Conservation (phyloP, 2,888 invertebrate genomes). For the Catocala fraxini region DNA sequence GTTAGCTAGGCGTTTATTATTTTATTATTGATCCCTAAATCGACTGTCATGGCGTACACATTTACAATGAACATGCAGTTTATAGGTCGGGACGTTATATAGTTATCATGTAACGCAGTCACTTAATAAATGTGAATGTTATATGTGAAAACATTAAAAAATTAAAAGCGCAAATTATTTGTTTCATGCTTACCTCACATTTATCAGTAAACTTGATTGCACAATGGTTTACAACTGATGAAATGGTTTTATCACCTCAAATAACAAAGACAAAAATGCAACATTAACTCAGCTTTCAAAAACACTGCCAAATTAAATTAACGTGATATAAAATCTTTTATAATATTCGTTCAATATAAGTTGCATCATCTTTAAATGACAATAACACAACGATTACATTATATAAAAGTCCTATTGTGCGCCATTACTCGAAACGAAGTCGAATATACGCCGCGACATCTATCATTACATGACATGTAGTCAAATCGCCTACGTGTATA, state of each 20-base stretch:
- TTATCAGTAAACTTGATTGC: too few species aligned
- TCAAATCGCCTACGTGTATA: constrained; percentile 24
- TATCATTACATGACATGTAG: constrained; percentile 1
- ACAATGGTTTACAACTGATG: constrained; percentile 16
- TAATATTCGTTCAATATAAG: constrained; percentile 1
- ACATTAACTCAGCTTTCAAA: constrained; percentile 17
- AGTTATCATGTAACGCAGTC: too few species aligned
- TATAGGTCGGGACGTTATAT: too few species aligned
- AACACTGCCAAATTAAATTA: constrained; percentile 8
- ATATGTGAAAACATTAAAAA: too few species aligned
- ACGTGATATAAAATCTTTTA: neutral
- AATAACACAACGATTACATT: constrained; percentile 8
- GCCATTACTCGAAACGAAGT: constrained; percentile 9
- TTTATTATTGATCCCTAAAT: too few species aligned
- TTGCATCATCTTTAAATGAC: too few species aligned
- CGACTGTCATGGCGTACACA: too few species aligned
- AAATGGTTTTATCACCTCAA: constrained; percentile 16
- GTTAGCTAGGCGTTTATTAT: too few species aligned
- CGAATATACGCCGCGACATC: constrained; percentile 14
- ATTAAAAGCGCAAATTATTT: too few species aligned
- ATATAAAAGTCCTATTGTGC: constrained; percentile 17
- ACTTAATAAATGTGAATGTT: too few species aligned
- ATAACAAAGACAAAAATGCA: constrained; percentile 15
- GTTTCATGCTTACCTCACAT: too few species aligned
- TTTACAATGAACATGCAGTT: too few species aligned